A percentile compares a stretch with the other conserved stretches of the same genome.
Conservation (phyloP, 2,113 vertebrate genomes). For the Sinocyclocheilus rhinocerous region DNA sequence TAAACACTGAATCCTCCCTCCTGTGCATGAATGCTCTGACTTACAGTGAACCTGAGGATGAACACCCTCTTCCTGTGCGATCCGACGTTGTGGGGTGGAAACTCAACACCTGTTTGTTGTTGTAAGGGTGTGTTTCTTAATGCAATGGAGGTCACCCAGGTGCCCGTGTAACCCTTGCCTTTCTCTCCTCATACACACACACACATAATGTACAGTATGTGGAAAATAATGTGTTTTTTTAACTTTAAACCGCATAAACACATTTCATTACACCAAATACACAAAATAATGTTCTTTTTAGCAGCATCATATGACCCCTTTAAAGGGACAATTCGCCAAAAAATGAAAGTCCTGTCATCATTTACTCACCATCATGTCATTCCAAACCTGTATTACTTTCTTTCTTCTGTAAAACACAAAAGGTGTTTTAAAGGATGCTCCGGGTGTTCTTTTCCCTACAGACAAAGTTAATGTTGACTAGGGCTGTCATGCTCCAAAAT, state of each 20-base stretch:
- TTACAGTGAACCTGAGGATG: background rate
- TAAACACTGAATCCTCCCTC: background rate
- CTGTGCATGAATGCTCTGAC: background rate
- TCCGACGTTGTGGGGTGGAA: background rate
- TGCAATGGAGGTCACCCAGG: background rate
- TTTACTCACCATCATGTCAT: background rate
- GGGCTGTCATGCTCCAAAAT: background rate
- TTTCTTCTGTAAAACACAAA: background rate
- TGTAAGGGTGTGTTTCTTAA: conserved; percentile 31
- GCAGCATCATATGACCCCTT: too few species aligned
- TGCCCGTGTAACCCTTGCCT: background rate
- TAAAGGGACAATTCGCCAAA: background rate
- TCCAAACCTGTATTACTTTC: background rate
- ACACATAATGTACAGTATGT: too few species aligned
- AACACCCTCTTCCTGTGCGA: background rate
- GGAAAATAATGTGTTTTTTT: too few species aligned
- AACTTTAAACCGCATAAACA: too few species aligned
- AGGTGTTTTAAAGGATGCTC: background rate
- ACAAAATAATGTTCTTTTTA: too few species aligned
- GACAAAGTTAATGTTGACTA: background rate
- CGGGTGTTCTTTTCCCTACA: background rate
- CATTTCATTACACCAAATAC: too few species aligned
- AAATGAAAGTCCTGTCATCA: background rate
- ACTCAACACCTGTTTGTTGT: conserved; percentile 57
- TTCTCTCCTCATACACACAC: background rate